Conservation (phyloP, 2,113 vertebrate genomes). For the Sclerurus mexicanus region DNA sequence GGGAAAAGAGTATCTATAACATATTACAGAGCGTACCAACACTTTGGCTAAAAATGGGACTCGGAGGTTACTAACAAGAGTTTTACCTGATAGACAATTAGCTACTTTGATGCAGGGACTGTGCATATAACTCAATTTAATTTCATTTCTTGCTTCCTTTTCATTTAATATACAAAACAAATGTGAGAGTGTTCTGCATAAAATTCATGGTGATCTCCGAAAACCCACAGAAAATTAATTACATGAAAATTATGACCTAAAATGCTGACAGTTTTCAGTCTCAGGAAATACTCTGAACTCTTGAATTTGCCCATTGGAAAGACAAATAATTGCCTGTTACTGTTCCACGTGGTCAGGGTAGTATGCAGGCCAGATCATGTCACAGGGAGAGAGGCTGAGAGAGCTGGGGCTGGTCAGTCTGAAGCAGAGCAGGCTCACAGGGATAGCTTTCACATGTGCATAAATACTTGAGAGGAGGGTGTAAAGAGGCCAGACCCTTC, state of each 20-base stretch:
- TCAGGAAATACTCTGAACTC: background rate
- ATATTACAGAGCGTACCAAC: background rate
- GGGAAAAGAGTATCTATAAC: background rate
- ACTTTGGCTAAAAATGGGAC: background rate
- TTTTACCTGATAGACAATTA: background rate
- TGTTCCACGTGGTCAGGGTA: background rate
- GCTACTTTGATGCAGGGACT: background rate
- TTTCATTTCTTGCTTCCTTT: background rate
- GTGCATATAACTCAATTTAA: background rate
- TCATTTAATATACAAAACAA: background rate
- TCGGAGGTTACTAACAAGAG: background rate
- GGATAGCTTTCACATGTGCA: fast-evolving
- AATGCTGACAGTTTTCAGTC: background rate
- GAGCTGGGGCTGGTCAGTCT: background rate
- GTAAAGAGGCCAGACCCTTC: background rate
- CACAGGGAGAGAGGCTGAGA: background rate
- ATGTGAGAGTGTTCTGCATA: background rate
- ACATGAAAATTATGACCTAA: background rate
- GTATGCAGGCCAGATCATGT: background rate
- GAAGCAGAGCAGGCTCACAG: background rate
- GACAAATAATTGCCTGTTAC: background rate
- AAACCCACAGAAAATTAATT: background rate
- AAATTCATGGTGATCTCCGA: background rate
- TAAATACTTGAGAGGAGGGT: background rate
- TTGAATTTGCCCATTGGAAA: background rate